A percentile compares a stretch with the other conserved stretches of the same genome.
These are phyloP conservation scores for Clarias platycephalus DNA, from an alignment of 2,797 vertebrate genomes.

Conservation along the genomic window DNA sequence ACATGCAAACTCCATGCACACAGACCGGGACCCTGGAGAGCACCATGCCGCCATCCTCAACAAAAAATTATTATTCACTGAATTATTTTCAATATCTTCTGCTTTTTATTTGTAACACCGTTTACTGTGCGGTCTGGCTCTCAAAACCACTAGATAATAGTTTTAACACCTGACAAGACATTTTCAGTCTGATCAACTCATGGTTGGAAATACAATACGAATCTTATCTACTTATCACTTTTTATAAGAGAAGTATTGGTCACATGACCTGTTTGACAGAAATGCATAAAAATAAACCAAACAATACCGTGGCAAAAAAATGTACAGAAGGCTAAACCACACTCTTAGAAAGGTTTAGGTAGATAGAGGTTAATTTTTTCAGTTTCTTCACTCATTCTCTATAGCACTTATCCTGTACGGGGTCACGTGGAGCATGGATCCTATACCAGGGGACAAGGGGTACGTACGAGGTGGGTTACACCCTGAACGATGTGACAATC, in stretches of 20 bases:
- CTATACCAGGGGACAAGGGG: no score
- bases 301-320: not conserved
- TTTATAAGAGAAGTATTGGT: not conserved
- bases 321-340: not conserved
- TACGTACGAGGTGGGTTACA: no score
- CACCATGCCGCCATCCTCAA: not conserved
- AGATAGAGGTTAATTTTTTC: not conserved
- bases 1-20: no score
- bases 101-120: not conserved
- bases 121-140: not conserved
- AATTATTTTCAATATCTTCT: not conserved
- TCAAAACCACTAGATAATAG: not conserved
- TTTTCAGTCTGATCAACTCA: not conserved
- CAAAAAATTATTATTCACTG: not conserved
- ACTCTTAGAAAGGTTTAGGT: not conserved
- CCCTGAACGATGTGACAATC: no score
- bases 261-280: not conserved
- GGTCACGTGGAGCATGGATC: no score
- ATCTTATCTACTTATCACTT: not conserved
- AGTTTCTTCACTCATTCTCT: no score
- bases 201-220: not conserved
- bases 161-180: not conserved
- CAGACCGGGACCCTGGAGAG: no score
- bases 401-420: no score
- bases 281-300: not conserved